Conservation (phyloP, 2,113 vertebrate species). For the Pongo pygmaeus region DNA sequence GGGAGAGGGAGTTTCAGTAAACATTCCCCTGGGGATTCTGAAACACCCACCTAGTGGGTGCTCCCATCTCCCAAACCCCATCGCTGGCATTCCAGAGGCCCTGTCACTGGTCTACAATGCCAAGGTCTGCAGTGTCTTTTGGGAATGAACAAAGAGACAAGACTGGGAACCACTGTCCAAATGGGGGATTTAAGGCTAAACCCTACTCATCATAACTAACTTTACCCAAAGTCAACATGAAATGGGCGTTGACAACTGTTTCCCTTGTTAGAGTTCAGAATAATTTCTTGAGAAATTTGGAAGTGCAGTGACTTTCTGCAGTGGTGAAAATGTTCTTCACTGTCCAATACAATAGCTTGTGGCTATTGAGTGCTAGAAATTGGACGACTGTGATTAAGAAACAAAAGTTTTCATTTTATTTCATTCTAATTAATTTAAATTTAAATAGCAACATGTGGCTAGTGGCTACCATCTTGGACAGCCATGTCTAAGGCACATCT, state of each 20-base stretch:
- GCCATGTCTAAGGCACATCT: background rate
- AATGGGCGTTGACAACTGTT: rapidly evolving
- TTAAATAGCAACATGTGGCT: too few relatives aligned
- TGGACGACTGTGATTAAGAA: background rate
- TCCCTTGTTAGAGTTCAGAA: background rate
- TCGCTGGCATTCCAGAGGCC: background rate
- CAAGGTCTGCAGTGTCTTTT: background rate
- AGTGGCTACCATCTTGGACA: background rate
- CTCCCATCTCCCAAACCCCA: too few relatives aligned
- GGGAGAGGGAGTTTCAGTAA: background rate
- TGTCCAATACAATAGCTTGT: background rate
- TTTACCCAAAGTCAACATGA: background rate
- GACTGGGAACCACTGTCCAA: background rate
- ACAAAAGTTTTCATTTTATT: background rate
- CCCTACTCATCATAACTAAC: background rate
- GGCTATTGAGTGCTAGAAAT: background rate
- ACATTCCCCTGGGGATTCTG: background rate
- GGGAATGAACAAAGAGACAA: background rate
- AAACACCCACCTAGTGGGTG: background rate
- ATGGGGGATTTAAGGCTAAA: background rate
- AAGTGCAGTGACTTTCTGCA: background rate
- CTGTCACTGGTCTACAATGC: background rate
- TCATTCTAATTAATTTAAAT: background rate
- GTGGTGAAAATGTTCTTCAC: background rate
- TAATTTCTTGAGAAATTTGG: background rate